Conservation (phyloP, 2,888 invertebrate species). For the Papilio demoleus region DNA sequence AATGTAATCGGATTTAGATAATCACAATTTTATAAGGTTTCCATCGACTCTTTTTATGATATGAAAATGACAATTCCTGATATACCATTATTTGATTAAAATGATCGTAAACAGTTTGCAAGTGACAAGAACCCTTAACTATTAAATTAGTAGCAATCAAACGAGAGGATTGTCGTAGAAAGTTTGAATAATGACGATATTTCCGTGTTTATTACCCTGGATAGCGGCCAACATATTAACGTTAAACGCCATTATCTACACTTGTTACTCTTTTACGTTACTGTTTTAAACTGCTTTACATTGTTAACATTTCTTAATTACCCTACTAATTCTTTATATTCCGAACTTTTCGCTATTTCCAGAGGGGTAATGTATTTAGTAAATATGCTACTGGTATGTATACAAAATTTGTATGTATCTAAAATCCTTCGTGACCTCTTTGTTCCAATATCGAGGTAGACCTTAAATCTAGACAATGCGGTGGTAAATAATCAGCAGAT, state of each 20-base stretch:
- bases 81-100: too few species aligned
- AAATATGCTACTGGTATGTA: background rate
- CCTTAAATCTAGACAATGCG: too few species aligned
- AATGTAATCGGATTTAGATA: background rate
- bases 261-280: slow-evolving; percentile 34
- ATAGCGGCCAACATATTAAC: slow-evolving; percentile 35
- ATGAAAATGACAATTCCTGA: too few species aligned
- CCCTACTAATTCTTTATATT: background rate
- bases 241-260: slow-evolving; percentile 37
- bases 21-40: too few species aligned
- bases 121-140: background rate
- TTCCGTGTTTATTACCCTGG: slow-evolving; percentile 38
- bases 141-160: slow-evolving; percentile 31
- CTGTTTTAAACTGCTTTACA: slow-evolving; percentile 10
- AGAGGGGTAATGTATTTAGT: background rate
- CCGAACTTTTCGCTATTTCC: background rate
- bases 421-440: background rate
- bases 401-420: too few species aligned
- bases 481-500: too few species aligned
- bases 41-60: too few species aligned
- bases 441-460: too few species aligned
- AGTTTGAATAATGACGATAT: slow-evolving; percentile 30
- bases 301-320: slow-evolving; percentile 25
- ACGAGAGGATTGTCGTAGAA: slow-evolving; percentile 34
- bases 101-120: too few species aligned